A percentile compares a stretch with the other conserved stretches of the same genome.
Conservation (phyloP, 2,888 invertebrate genomes). For the Callosobruchus maculatus region DNA sequence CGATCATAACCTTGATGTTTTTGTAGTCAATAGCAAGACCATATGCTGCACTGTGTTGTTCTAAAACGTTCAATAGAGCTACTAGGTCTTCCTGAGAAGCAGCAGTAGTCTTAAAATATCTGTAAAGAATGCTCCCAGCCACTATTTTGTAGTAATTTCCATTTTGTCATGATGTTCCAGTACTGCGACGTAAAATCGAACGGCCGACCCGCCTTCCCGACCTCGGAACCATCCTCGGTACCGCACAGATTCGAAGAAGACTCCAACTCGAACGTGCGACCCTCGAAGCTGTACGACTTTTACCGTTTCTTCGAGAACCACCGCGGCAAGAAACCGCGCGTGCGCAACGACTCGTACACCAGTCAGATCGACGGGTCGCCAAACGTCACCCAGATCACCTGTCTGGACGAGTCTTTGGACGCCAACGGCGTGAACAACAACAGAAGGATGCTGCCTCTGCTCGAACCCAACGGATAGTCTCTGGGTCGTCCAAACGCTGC, state of each 20-base stretch:
- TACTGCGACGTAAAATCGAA: slow-evolving; percentile 32
- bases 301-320: slow-evolving; percentile 32
- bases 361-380: slow-evolving; percentile 20
- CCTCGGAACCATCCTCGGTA: slow-evolving; percentile 18
- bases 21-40: too few relatives aligned
- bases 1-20: too few relatives aligned
- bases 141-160: too few relatives aligned
- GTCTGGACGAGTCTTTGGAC: slow-evolving; percentile 33
- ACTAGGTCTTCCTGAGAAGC: too few relatives aligned
- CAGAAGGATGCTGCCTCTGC: slow-evolving; percentile 37
- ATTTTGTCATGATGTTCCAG: too few relatives aligned
- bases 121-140: too few relatives aligned
- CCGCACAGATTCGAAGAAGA: slow-evolving; percentile 35
- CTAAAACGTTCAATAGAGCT: too few relatives aligned
- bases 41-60: too few relatives aligned
- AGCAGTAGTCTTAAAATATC: too few relatives aligned
- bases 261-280: slow-evolving; percentile 40
- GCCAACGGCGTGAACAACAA: slow-evolving; percentile 21
- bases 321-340: slow-evolving; percentile 18
- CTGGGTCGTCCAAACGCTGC: not conserved
- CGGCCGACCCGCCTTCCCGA: slow-evolving; percentile 22
- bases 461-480: slow-evolving; percentile 45
- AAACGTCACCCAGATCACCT: slow-evolving; percentile 39
- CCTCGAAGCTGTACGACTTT: slow-evolving; percentile 35
- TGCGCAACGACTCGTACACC: slow-evolving; percentile 5